These are phyloP conservation scores for Spodoptera exigua DNA, from an alignment of 2,888 invertebrate genomes.

Conservation along the genomic window DNA sequence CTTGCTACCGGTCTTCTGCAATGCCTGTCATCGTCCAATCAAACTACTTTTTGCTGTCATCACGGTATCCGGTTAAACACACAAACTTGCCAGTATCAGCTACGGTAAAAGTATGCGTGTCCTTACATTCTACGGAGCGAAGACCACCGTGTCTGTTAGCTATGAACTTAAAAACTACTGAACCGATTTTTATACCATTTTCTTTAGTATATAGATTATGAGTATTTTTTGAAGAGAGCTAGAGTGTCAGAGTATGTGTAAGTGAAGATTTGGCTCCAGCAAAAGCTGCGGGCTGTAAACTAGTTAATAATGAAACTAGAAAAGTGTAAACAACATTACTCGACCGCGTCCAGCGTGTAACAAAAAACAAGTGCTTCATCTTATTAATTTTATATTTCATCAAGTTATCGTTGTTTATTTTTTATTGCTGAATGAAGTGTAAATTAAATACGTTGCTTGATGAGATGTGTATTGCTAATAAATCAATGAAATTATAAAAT, in stretches of 20 bases:
- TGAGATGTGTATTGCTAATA: too few relatives aligned
- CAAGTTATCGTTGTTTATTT: slow-evolving; percentile 21
- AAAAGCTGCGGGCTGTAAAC: too few relatives aligned
- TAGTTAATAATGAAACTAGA: slow-evolving; percentile 33
- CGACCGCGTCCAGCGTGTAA: slow-evolving; percentile 41
- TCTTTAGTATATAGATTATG: too few relatives aligned
- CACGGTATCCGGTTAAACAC: slow-evolving; percentile 36
- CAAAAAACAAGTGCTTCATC: slow-evolving; percentile 39
- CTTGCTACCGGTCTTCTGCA: slow-evolving; percentile 24
- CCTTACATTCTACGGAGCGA: too few relatives aligned
- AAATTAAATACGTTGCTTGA: too few relatives aligned
- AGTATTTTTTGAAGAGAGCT: too few relatives aligned
- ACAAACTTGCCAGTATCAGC: slow-evolving; percentile 24
- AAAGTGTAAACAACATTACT: slow-evolving; percentile 42
- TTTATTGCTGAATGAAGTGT: slow-evolving; percentile 22
- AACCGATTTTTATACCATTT: too few relatives aligned
- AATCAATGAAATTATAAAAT: too few relatives aligned
- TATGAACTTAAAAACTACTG: too few relatives aligned
- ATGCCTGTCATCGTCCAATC: slow-evolving; percentile 24
- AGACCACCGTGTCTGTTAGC: too few relatives aligned
- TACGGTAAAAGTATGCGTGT: slow-evolving; percentile 43
- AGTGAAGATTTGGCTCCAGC: too few relatives aligned
- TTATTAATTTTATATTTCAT: slow-evolving; percentile 38
- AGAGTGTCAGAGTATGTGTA: too few relatives aligned
- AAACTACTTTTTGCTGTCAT: slow-evolving; percentile 43